Evolutionary conservation across 2,888 invertebrate species (phyloP), one percentile per base, ranked within the genome.

Genomic region (Aspidiotus destructor): DNA sequence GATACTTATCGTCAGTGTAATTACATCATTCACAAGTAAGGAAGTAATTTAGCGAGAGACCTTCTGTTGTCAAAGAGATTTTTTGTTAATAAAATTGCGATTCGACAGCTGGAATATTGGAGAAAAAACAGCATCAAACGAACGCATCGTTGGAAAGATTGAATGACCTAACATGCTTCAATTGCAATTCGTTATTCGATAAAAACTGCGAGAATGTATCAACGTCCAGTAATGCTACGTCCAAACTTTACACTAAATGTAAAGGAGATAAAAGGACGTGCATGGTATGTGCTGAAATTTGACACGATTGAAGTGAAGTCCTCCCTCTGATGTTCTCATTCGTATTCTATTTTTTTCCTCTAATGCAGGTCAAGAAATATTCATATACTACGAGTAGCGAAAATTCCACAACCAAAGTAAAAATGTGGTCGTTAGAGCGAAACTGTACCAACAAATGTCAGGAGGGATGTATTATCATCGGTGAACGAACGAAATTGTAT

Each of bases 391-490:
- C 87, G 3, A 88, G 88, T 68, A 90, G 85, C 0, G 90, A 90
- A 75, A 90, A 91, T 76, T 80, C 84, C 41, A 85, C 86, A 0
- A 87, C 89, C 0, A 84, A 83, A 10, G 86, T 86, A 0, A 85
- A 86, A 76, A 84, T 89, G 81, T 92, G 92, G 91, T 86, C 89
- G 0, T 76, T 92, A 69, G 89, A 91, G 76, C 81, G 92, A 11
- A 88, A 88, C 76, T 92, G 92, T 76, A 84, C 88, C 0, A 86
- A 86, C 74, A 86, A 85, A 74, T 93, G 92, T 77, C 90, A 92
- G 73, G 85, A 90, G 0, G 92, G 91, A 11, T 92, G 92, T 78
- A 91, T 92, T 74, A 84, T 92, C 62, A 91, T 93, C 72, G 92
- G 92, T 0, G 92, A 93, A 76, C 80, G 92, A 62, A 92, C 91